Conservation (phyloP, 2,797 vertebrate genomes). For the Pseudochaenichthys georgianus region DNA sequence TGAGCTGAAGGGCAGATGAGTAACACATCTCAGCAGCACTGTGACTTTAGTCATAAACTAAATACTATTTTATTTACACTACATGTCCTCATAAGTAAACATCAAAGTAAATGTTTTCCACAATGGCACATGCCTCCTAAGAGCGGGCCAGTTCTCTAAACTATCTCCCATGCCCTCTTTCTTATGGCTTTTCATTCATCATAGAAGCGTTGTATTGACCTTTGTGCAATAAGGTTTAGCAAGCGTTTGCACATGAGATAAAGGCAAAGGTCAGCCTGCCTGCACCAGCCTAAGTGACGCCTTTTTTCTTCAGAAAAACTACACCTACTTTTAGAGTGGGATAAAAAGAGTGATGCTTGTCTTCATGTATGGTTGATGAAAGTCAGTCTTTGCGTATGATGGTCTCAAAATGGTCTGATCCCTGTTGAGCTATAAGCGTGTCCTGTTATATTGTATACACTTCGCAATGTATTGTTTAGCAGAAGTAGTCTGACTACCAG, state of each 20-base stretch:
- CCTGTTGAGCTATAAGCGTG: background rate
- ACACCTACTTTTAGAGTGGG: background rate
- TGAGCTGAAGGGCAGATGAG: constrained; percentile 37
- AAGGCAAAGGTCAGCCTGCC: constrained; percentile 38
- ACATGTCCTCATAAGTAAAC: constrained; percentile 10
- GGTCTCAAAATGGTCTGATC: background rate
- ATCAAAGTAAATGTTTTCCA: background rate
- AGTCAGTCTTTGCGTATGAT: background rate
- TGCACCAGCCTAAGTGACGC: background rate
- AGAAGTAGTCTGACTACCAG: constrained; percentile 11
- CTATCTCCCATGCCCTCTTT: background rate
- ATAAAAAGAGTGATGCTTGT: background rate
- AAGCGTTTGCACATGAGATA: constrained; percentile 36
- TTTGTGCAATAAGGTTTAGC: constrained; percentile 37
- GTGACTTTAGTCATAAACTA: constrained; percentile 20
- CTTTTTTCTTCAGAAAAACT: background rate
- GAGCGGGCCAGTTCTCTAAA: background rate
- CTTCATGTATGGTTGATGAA: background rate
- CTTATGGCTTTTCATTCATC: constrained; percentile 27
- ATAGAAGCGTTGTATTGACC: constrained; percentile 16
- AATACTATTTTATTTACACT: constrained; percentile 32
- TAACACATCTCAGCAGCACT: constrained; percentile 33
- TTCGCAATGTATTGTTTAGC: constrained; percentile 12
- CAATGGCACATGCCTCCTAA: background rate
- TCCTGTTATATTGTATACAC: constrained; percentile 8